phyloP scores from a whole-genome alignment of 2,888 invertebrate species.

The Liposcelis brunnea region DNA sequence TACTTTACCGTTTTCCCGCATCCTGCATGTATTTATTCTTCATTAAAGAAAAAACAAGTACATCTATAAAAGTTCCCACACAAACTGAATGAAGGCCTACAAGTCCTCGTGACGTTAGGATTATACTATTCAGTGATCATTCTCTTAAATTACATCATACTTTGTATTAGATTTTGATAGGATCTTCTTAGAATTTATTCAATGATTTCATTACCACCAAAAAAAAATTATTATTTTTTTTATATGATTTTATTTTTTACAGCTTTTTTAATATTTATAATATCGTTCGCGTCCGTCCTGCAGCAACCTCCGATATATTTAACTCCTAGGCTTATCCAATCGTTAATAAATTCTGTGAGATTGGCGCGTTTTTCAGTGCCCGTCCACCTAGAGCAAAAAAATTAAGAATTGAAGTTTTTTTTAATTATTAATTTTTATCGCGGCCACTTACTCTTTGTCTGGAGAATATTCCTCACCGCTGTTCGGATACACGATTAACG shows the following conservation, averaged over 20 bases:
- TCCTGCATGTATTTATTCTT: too few species aligned
- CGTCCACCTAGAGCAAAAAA: conserved; percentile 39
- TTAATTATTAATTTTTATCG: neutral
- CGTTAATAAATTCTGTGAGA: conserved; percentile 50
- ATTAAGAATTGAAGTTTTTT: neutral
- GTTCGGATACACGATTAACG: conserved; percentile 81
- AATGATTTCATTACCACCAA: too few species aligned
- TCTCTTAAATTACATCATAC: too few species aligned
- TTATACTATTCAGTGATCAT: too few species aligned
- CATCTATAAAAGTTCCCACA: too few species aligned
- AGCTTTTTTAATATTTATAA: conserved; percentile 50
- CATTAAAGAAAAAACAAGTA: too few species aligned
- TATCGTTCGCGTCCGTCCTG: conserved; percentile 65
- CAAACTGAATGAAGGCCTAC: too few species aligned
- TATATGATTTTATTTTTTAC: conserved; percentile 31
- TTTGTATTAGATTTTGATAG: too few species aligned
- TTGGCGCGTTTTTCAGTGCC: conserved; percentile 51
- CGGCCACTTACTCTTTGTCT: conserved; percentile 6
- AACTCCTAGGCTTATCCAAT: conserved; percentile 69
- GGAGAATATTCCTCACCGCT: conserved; percentile 69
- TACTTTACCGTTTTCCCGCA: too few species aligned
- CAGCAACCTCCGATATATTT: conserved; percentile 86
- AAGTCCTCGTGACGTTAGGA: too few species aligned
- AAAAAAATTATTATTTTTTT: conserved; percentile 16
- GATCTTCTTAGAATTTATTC: too few species aligned